Percentiles rank a stretch among this genome's conserved stretches.
Evolutionary conservation across 2,888 invertebrate genomes (phyloP).

Genomic region (Amitus sp.): DNA sequence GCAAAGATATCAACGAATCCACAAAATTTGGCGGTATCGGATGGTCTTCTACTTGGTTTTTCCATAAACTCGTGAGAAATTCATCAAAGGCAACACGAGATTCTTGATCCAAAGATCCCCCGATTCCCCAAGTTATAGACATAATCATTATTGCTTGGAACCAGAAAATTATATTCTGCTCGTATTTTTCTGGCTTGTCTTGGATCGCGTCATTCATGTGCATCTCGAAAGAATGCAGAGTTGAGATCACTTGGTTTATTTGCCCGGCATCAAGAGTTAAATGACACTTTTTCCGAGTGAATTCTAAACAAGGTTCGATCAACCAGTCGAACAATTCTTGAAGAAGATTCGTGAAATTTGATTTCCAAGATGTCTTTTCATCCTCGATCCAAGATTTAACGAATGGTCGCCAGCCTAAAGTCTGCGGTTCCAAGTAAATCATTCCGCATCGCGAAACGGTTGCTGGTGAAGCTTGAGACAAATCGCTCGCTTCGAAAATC

Average conservation of each 20-base stretch:
- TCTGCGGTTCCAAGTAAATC: constrained; percentile 88
- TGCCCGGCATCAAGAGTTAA: constrained; percentile 76
- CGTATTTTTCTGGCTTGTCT: constrained; percentile 74
- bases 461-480: constrained; percentile 86
- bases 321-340: constrained; percentile 79
- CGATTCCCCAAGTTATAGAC: constrained; percentile 86
- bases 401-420: constrained; percentile 85
- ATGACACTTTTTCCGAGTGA: constrained; percentile 76
- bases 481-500: constrained; percentile 89
- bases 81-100: constrained; percentile 78
- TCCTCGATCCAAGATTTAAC: constrained; percentile 82
- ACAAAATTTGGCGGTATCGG: constrained; percentile 72
- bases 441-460: constrained; percentile 91
- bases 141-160: constrained; percentile 81
- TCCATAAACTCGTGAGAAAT: constrained; percentile 70
- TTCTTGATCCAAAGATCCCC: constrained; percentile 79
- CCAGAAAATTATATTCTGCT: constrained; percentile 77
- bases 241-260: constrained; percentile 77
- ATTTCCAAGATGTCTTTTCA: constrained; percentile 73
- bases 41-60: constrained; percentile 64
- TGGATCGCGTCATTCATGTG: constrained; percentile 77
- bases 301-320: constrained; percentile 79
- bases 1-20: constrained; percentile 79
- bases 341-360: constrained; percentile 72
- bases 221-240: constrained; percentile 82